Percentiles rank a stretch among this genome's conserved stretches.
phyloP scores from a whole-genome alignment of 2,888 invertebrate genomes.

The Limnephilus lunatus region DNA sequence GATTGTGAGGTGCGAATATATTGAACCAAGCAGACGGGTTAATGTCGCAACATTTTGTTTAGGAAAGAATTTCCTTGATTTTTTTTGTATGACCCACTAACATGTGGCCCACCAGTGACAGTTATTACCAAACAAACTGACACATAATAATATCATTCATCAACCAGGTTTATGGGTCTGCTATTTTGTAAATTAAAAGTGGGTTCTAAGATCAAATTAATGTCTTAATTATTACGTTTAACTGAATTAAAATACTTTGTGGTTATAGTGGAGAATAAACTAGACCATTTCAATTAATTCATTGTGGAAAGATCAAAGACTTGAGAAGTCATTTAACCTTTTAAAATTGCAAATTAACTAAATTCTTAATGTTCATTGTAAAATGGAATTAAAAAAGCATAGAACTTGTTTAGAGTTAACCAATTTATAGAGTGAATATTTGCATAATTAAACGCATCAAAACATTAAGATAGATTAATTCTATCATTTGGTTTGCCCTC shows the following conservation, averaged over 20 bases:
- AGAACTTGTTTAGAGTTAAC: not conserved
- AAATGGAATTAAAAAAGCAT: not conserved
- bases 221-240: not conserved
- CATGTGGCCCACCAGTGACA: not conserved
- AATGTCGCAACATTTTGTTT: not conserved
- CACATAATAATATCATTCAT: not conserved
- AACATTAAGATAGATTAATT: not conserved
- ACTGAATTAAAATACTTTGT: not conserved
- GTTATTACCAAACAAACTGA: not conserved
- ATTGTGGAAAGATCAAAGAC: not conserved
- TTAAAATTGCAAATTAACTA: not conserved
- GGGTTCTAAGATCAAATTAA: not conserved
- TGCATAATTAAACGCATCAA: not conserved
- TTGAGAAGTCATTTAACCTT: not conserved
- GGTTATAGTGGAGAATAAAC: not conserved
- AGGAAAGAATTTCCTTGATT: not conserved
- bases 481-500: not conserved
- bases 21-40: no score
- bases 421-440: not conserved
- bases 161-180: not conserved
- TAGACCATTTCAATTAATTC: not conserved
- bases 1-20: no score
- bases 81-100: not conserved
- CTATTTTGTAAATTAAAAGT: not conserved
- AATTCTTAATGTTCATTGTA: not conserved